Percentiles rank a stretch among this genome's conserved stretches.
These are phyloP conservation scores for Charina bottae DNA, from an alignment of 2,113 vertebrate species.

Conservation along the genomic window DNA sequence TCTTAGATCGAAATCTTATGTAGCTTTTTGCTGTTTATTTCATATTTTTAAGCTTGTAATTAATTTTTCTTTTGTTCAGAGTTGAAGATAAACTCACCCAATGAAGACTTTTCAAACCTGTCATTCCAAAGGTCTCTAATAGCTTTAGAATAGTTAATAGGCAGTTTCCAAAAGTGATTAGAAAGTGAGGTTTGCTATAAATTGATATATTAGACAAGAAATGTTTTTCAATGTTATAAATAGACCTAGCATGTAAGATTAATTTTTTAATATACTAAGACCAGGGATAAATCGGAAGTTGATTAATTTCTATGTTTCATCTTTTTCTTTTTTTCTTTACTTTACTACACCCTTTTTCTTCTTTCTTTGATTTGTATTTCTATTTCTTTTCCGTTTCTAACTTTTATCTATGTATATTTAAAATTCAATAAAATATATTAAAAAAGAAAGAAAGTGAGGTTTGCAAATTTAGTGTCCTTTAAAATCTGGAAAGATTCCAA, in stretches of 20 bases:
- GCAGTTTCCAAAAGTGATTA: not conserved
- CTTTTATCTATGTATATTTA: no score
- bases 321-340: no score
- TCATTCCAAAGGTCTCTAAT: not conserved
- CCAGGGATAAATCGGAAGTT: no score
- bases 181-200: not conserved
- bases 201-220: no score
- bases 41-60: not conserved
- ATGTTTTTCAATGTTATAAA: no score
- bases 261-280: no score
- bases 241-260: no score
- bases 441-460: not conserved
- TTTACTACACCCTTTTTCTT: no score
- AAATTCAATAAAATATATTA: no score
- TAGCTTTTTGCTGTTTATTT: not conserved
- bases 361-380: no score
- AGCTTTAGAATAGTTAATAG: not conserved
- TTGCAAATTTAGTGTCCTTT: not conserved
- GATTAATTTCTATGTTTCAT: no score
- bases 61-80: not conserved
- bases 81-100: not conserved
- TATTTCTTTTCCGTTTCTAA: no score
- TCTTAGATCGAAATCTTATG: not conserved
- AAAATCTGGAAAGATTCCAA: not conserved
- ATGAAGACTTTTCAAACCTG: not conserved